Conservation (phyloP, 2,888 invertebrate species). For the Bibio marci region DNA sequence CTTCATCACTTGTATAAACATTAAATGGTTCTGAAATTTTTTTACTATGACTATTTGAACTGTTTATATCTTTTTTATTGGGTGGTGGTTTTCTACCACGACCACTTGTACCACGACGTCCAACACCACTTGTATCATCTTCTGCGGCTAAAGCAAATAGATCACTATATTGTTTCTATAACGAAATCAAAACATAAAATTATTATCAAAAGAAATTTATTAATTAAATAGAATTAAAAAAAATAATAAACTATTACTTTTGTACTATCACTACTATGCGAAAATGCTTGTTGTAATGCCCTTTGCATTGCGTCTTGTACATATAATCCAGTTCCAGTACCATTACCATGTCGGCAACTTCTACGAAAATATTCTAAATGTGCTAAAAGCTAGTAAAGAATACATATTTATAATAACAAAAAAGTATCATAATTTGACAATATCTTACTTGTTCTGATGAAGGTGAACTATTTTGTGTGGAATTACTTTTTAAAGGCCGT, state of each 20-base stretch:
- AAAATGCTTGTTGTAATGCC: constrained; percentile 75
- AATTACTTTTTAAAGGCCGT: constrained; percentile 57
- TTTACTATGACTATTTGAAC: constrained; percentile 25
- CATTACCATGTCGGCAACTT: constrained; percentile 36
- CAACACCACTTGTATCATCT: constrained; percentile 53
- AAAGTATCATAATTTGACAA: not conserved
- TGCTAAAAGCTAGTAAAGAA: constrained; percentile 48
- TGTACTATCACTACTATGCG: constrained; percentile 72
- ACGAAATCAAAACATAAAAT: constrained; percentile 12
- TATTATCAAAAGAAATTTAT: constrained; percentile 2
- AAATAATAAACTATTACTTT: constrained; percentile 34
- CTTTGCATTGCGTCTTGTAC: constrained; percentile 83
- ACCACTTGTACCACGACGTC: constrained; percentile 40
- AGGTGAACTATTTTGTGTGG: constrained; percentile 50
- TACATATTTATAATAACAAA: constrained; percentile 10
- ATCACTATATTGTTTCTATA: constrained; percentile 72
- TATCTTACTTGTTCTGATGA: constrained; percentile 52
- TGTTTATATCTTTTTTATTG: constrained; percentile 32
- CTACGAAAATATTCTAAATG: constrained; percentile 83
- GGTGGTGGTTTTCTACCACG: constrained; percentile 41
- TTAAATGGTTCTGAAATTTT: constrained; percentile 31
- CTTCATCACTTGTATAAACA: constrained; percentile 52
- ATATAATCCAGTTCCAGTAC: constrained; percentile 58
- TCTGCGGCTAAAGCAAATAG: constrained; percentile 81
- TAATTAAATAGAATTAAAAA: constrained; percentile 6